Evolutionary conservation across 2,113 vertebrate species (phyloP).

Genomic region (Mobula birostris): DNA sequence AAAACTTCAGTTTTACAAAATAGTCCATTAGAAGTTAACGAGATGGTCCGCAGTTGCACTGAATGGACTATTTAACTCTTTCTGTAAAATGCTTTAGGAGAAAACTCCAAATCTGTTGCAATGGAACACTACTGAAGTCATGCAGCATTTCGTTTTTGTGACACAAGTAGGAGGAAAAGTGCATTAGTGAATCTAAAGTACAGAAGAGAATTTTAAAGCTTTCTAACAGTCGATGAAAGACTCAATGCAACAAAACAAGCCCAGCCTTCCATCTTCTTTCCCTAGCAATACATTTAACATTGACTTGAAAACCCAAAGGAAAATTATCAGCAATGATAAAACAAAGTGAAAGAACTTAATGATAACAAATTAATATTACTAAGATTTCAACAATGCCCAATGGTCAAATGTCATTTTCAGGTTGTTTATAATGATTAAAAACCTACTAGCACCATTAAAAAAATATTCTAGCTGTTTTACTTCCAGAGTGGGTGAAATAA

Average conservation of each 20-base stretch:
- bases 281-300: neutral
- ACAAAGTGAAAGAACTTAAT: neutral
- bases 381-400: neutral
- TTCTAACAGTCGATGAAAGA: neutral
- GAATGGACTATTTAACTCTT: no score
- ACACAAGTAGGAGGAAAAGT: neutral
- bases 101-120: neutral
- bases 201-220: neutral
- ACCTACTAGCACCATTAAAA: neutral
- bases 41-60: neutral
- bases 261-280: neutral
- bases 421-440: neutral
- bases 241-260: neutral
- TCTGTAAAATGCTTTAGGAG: neutral
- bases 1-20: neutral
- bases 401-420: neutral
- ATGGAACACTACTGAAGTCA: neutral
- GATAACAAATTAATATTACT: neutral
- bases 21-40: neutral
- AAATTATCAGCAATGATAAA: neutral
- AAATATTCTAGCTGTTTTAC: neutral
- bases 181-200: neutral
- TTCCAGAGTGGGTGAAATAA: neutral
- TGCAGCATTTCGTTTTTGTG: neutral
- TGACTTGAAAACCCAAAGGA: neutral